Conservation (phyloP, 2,113 vertebrate species). For the Caloenas nicobarica region DNA sequence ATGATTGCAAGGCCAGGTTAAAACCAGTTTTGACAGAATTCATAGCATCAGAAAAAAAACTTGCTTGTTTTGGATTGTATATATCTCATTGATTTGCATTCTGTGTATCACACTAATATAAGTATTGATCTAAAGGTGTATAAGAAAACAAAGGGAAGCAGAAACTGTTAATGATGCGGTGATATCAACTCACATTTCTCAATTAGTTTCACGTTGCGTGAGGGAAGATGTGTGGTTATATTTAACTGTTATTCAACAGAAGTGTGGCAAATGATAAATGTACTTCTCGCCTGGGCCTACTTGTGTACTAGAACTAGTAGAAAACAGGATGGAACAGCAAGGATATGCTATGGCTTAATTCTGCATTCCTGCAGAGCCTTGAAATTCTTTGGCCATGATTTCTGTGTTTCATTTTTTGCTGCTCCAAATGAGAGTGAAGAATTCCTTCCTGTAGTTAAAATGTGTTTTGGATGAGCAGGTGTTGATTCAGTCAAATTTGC, state of each 20-base stretch:
- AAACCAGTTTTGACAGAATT: background rate
- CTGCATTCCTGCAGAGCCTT: conserved; percentile 1
- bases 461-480: conserved; percentile 42
- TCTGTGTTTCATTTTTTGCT: background rate
- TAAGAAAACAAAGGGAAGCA: background rate
- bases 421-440: conserved; percentile 5
- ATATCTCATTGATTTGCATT: background rate
- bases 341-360: background rate
- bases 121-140: background rate
- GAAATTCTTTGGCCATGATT: conserved; percentile 11
- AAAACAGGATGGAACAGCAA: background rate
- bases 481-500: conserved; percentile 37
- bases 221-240: background rate
- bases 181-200: background rate
- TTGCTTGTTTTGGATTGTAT: background rate
- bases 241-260: background rate
- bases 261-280: background rate
- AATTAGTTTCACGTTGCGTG: background rate
- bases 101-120: background rate
- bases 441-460: conserved; percentile 50
- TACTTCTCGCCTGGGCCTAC: background rate
- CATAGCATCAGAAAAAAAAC: background rate
- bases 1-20: background rate
- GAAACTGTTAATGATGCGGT: background rate
- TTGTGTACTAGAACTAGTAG: background rate